Evolutionary conservation across 2,113 vertebrate genomes (phyloP), one percentile per base, ranked within the genome.

Genomic region (Oenanthe melanoleuca): DNA sequence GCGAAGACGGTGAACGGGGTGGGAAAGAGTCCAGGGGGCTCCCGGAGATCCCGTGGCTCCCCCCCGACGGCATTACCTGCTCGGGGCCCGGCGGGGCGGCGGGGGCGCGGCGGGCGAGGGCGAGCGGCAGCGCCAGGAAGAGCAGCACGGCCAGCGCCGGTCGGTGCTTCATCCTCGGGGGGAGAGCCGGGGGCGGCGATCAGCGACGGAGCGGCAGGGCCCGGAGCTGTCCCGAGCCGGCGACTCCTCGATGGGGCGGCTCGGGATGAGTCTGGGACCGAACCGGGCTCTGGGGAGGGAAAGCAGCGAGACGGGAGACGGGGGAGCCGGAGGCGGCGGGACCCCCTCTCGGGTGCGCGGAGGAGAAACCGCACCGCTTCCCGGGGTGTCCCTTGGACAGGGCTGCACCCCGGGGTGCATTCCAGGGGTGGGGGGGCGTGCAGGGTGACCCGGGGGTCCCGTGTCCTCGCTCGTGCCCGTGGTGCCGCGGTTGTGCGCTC

Each of bases 61-160:
- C 14, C 11, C 44, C 14, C 29, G 69, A 70, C 50, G 61, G 80
- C 37, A 16, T 16, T 77, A 93, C 92, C 92, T 50, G 77, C 6
- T 55, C 86, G 24, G 74, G 50, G 13, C 38, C 57, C 40, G 53
- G 87, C 16, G 69, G 75, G 23, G 64, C 52, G 31, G 70, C 52
- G 28, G 80, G 49, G 49, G 44, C 10, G 12, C 72, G 72, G 72
- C 55, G 92, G 56, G 72, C 42, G 77, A 73, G 65, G 53, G 72
- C 47, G 37, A 91, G 14, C 38, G 83, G 67, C 88, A 94, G 66
- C 37, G 73, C 88, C 92, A 91, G 44, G 72, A 67, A 9, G 38
- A 88, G 61, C 73, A 91, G 84, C 50, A 56, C 56, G 1, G 63
- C 29, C 61, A 88, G 84, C 34, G 10, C 31, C 75, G 52, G n/a